Percentiles rank a stretch among this genome's conserved stretches.
These are phyloP conservation scores for Drosophila basisetae DNA, from an alignment of 2,888 invertebrate genomes.

Conservation along the genomic window DNA sequence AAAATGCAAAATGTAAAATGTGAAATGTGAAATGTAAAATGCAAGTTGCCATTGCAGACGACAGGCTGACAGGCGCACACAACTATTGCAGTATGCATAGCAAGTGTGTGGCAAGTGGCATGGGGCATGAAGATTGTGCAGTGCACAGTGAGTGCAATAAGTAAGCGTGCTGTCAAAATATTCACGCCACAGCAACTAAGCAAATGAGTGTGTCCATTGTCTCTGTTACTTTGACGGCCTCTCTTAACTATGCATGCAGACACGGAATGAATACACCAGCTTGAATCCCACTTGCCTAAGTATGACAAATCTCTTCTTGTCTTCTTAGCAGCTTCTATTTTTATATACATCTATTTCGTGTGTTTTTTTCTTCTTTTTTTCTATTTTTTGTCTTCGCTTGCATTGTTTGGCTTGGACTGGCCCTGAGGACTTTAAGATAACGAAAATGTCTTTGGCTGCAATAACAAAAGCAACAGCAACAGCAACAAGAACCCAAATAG, in stretches of 20 bases:
- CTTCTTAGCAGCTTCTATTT: conserved; percentile 26
- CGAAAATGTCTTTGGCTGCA: conserved; percentile 60
- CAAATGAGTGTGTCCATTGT: conserved; percentile 56
- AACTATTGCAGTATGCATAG: conserved; percentile 51
- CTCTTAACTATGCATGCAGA: conserved; percentile 47
- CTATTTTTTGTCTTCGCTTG: conserved; percentile 24
- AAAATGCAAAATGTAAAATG: not conserved
- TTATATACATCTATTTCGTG: conserved; percentile 3
- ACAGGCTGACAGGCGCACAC: conserved; percentile 51
- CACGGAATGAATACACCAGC: conserved; percentile 19
- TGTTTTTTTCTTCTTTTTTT: not conserved
- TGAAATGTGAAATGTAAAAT: not conserved
- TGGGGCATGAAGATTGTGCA: not conserved
- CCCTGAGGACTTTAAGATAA: conserved; percentile 66
- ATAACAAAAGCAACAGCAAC: conserved; percentile 39
- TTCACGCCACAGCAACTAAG: conserved; percentile 53
- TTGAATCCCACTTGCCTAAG: conserved; percentile 52
- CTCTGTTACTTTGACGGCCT: conserved; percentile 37
- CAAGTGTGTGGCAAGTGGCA: conserved; percentile 18
- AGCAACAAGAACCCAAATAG: conserved; percentile 19
- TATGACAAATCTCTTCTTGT: conserved; percentile 70
- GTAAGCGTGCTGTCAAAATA: conserved; percentile 66
- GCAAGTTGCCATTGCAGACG: conserved; percentile 25
- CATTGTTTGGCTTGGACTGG: conserved; percentile 66
- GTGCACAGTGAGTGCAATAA: conserved; percentile 53